A percentile compares a stretch with the other conserved stretches of the same genome.
Conservation (phyloP, 2,113 vertebrate genomes). For the Gallinago undulata region DNA sequence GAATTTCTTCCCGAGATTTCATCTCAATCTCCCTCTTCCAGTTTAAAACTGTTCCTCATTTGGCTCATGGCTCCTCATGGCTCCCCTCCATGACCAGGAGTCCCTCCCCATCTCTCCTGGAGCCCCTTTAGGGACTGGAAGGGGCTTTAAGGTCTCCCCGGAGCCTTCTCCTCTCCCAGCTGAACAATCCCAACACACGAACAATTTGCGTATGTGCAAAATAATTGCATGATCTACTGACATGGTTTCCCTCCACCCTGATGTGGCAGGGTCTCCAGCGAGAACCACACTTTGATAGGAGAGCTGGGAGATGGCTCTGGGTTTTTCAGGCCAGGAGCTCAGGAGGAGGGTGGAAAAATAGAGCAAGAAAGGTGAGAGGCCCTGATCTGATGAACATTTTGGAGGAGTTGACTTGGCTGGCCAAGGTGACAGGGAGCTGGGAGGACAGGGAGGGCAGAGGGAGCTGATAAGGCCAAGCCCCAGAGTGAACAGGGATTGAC, state of each 20-base stretch:
- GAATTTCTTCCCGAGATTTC: no score
- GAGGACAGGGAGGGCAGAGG: not conserved
- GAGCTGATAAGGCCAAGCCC: not conserved
- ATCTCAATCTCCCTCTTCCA: no score
- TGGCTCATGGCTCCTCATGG: no score
- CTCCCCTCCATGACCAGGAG: no score
- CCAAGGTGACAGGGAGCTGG: not conserved
- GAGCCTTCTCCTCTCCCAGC: no score
- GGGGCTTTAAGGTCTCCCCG: no score
- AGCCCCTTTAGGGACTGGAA: no score
- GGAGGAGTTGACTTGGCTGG: not conserved
- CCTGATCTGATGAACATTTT: not conserved
- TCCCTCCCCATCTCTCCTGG: no score
- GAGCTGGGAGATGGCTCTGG: not conserved
- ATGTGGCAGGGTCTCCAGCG: not conserved
- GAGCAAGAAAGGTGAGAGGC: not conserved
- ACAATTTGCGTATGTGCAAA: not conserved
- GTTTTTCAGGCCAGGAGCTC: not conserved
- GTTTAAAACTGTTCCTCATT: no score
- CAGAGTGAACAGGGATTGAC: not conserved
- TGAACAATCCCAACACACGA: no score
- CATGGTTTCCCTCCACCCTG: accelerated
- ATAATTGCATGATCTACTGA: not conserved
- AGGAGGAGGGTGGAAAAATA: not conserved
- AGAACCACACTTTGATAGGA: not conserved